Conservation (phyloP, 2,113 vertebrate species). For the Mustelus asterias region DNA sequence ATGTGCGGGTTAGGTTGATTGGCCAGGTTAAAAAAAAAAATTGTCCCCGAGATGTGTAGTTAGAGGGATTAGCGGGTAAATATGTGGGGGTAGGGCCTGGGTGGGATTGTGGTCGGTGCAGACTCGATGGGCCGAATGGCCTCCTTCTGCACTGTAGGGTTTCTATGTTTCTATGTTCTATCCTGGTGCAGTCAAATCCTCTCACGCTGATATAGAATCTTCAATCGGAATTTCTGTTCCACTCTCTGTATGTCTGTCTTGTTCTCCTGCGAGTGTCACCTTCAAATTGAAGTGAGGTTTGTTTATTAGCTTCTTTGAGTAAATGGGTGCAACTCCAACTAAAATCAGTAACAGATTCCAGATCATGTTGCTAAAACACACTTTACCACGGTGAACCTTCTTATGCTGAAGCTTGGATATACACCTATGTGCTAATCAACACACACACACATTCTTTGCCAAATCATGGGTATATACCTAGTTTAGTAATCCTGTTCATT, state of each 20-base stretch:
- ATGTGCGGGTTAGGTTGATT: too few species aligned
- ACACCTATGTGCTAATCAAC: background rate
- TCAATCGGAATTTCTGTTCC: background rate
- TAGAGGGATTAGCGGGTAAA: too few species aligned
- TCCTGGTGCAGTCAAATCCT: background rate
- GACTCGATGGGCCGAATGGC: too few species aligned
- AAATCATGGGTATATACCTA: background rate
- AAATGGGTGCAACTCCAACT: background rate
- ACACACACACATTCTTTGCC: background rate
- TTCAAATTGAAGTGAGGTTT: background rate
- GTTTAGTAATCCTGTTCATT: background rate
- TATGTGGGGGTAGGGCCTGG: too few species aligned
- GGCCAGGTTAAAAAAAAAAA: too few species aligned
- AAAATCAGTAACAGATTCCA: background rate
- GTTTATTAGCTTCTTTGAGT: background rate
- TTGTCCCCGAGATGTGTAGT: too few species aligned
- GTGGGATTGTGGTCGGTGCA: too few species aligned
- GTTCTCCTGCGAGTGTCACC: background rate
- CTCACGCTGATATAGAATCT: background rate
- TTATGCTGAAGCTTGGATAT: too few species aligned
- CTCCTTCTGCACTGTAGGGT: too few species aligned
- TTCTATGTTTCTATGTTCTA: too few species aligned
- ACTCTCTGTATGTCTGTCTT: background rate
- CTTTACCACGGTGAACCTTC: background rate
- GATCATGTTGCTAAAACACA: background rate